These are phyloP conservation scores for Porites cylindrica DNA, from an alignment of 92 coral and sea anemone genomes.

Conservation along the genomic window DNA sequence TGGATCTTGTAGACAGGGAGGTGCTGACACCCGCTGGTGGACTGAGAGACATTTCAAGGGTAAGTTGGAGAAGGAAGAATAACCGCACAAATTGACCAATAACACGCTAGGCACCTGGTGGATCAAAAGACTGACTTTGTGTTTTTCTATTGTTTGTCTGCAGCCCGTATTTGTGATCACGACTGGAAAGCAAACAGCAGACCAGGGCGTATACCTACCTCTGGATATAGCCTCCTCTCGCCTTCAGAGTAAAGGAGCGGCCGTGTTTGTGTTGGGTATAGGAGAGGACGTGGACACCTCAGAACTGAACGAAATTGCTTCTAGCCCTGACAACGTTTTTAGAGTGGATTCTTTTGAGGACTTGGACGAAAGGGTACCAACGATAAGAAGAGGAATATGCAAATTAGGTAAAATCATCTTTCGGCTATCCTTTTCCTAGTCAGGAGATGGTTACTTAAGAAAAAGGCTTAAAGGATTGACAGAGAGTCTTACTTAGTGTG, in stretches of 20 bases:
- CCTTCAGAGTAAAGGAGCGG: slow-evolving; percentile 11
- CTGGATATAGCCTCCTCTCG: slow-evolving; percentile 32
- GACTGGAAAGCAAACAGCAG: slow-evolving; percentile 56
- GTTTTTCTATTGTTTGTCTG: background rate
- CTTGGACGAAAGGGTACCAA: slow-evolving; percentile 29
- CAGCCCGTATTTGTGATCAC: slow-evolving; percentile 57
- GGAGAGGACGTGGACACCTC: slow-evolving; percentile 31
- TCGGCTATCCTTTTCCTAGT: too few relatives aligned
- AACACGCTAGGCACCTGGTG: too few relatives aligned
- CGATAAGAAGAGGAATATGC: slow-evolving; percentile 46
- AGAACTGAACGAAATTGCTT: slow-evolving; percentile 59
- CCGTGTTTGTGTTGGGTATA: slow-evolving; percentile 54
- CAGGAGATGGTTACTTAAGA: too few relatives aligned
- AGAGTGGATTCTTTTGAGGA: slow-evolving; percentile 43
- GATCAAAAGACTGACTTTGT: slow-evolving; percentile 23
- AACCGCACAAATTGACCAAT: too few relatives aligned
- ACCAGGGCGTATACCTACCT: slow-evolving; percentile 35
- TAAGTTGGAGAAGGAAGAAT: background rate
- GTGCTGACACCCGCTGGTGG: slow-evolving; percentile 72
- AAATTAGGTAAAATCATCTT: slow-evolving; percentile 22
- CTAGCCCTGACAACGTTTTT: slow-evolving; percentile 29
- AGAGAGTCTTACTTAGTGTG: too few relatives aligned
- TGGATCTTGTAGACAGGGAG: slow-evolving; percentile 70
- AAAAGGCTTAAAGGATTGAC: too few relatives aligned
- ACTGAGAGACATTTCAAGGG: slow-evolving; percentile 35